A percentile compares a stretch with the other conserved stretches of the same genome.
Conservation (phyloP, 2,797 vertebrate genomes). For the Euphonia xanthogaster region DNA sequence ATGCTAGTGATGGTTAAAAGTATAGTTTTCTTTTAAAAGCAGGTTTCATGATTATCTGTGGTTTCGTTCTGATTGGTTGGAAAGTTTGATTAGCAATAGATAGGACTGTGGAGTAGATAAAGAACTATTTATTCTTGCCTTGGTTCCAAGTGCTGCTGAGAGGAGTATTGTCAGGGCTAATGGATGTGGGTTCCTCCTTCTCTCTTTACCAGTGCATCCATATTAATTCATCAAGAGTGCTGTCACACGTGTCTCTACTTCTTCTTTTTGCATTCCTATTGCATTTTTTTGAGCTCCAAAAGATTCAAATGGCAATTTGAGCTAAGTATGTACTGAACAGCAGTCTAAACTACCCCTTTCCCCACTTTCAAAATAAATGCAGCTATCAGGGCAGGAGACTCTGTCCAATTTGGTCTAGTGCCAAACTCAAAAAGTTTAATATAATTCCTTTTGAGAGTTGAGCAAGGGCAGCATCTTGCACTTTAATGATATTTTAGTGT, state of each 20-base stretch:
- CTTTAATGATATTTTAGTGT: neutral
- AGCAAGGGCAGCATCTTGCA: neutral
- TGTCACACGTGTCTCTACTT: neutral
- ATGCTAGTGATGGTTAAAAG: neutral
- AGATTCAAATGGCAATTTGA: neutral
- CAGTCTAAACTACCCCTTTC: neutral
- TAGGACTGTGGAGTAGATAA: neutral
- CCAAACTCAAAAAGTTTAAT: conserved; percentile 4
- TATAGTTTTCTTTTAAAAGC: neutral
- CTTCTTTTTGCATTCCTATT: neutral
- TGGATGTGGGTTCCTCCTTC: neutral
- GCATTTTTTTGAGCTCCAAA: neutral
- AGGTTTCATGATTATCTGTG: neutral
- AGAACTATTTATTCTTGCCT: neutral
- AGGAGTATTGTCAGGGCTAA: neutral
- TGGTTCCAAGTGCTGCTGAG: neutral
- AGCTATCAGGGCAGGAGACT: neutral
- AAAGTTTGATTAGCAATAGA: conserved; percentile 21
- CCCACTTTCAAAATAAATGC: conserved; percentile 13
- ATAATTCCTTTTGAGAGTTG: neutral
- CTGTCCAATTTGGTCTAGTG: neutral
- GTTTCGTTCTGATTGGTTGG: conserved; percentile 45
- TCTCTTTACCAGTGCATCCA: neutral
- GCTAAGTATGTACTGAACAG: neutral
- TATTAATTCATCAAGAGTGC: neutral